phyloP scores from a whole-genome alignment of 1,140 invertebrate genomes.

The Tetragnatha versicolor region DNA sequence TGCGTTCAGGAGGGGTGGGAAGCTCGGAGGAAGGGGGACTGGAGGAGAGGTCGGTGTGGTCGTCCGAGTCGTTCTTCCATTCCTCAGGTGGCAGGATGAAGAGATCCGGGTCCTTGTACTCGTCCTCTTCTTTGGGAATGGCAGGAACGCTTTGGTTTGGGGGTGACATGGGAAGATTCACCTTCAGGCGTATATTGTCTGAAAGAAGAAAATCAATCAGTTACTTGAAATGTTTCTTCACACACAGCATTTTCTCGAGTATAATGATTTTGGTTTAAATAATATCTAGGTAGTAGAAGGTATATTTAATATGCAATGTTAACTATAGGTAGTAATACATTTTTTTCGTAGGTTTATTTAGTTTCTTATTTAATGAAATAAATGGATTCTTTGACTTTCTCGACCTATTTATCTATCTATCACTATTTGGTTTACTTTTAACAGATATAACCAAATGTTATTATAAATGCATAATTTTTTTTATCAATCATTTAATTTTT shows the following conservation, averaged over 20 bases:
- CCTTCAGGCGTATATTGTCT: neutral
- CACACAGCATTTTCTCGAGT: neutral
- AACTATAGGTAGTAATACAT: too few species aligned
- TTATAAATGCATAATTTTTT: too few species aligned
- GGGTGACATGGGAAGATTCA: neutral
- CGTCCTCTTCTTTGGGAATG: neutral
- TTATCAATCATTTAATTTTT: too few species aligned
- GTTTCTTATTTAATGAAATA: too few species aligned
- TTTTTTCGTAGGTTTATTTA: too few species aligned
- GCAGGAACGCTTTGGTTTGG: too few species aligned
- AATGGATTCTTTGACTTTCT: too few species aligned
- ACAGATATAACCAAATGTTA: too few species aligned
- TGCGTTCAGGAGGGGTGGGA: neutral
- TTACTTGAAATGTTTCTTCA: neutral
- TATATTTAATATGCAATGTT: too few species aligned
- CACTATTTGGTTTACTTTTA: too few species aligned
- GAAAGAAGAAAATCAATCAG: neutral
- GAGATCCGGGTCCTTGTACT: constrained; percentile 15
- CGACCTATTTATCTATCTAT: too few species aligned
- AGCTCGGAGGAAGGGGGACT: neutral
- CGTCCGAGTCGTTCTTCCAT: neutral
- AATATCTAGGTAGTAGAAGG: too few species aligned
- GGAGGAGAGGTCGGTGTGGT: neutral
- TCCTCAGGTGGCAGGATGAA: neutral
- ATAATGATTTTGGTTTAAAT: neutral